These are phyloP conservation scores for Nesogale talazaci DNA, from an alignment of 2,113 vertebrate genomes.

Conservation along the genomic window DNA sequence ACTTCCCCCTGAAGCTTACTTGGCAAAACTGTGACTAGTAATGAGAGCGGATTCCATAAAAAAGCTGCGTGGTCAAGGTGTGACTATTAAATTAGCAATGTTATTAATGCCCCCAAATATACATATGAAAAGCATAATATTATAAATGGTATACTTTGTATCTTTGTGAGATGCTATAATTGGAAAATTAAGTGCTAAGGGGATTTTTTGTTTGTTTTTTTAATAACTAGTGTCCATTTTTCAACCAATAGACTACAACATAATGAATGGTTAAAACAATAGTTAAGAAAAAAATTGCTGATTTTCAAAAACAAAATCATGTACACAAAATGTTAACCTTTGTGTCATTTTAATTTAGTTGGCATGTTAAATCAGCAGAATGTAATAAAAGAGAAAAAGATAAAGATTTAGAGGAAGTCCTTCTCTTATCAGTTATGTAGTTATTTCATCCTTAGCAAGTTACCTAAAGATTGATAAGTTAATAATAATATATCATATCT, in stretches of 20 bases:
- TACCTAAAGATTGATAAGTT: not conserved
- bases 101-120: conserved; percentile 63
- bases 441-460: not conserved
- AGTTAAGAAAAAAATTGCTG: not conserved
- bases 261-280: not conserved
- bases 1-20: conserved; percentile 82
- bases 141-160: conserved; percentile 40
- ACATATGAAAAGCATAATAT: conserved; percentile 52
- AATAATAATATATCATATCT: not conserved
- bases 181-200: conserved; percentile 14
- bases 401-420: conserved; percentile 6
- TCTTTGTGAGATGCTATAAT: conserved; percentile 34
- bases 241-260: conserved; percentile 15
- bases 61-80: conserved; percentile 73
- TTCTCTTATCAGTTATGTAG: not conserved
- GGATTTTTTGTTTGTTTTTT: conserved; percentile 32
- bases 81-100: conserved; percentile 73
- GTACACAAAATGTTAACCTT: not conserved
- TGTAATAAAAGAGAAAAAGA: not conserved
- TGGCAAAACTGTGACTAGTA: conserved; percentile 80
- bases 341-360: conserved; percentile 16
- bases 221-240: conserved; percentile 21
- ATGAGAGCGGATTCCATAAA: conserved; percentile 79
- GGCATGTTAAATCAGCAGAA: not conserved
- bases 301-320: conserved; percentile 31